A percentile compares a stretch with the other conserved stretches of the same genome.
Conservation (phyloP, 2,888 invertebrate species). For the Agapetus fuscipes region DNA sequence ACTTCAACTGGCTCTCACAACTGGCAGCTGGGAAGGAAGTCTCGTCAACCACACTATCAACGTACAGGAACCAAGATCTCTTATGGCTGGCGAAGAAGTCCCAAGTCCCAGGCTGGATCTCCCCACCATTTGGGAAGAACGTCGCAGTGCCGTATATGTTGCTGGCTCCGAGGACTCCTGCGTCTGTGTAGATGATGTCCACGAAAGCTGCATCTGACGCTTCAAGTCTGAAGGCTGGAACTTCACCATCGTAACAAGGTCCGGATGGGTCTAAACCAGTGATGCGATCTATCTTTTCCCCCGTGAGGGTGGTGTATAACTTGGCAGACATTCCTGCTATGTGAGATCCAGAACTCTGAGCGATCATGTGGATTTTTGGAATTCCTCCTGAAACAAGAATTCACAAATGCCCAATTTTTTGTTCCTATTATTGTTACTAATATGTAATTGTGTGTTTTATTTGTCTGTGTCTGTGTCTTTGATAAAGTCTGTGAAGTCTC, state of each 20-base stretch:
- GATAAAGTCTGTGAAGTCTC: too few relatives aligned
- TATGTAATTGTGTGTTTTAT: too few relatives aligned
- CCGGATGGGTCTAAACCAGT: background rate
- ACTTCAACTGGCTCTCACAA: background rate
- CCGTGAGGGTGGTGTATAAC: background rate
- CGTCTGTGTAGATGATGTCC: conserved; percentile 1
- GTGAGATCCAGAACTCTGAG: conserved; percentile 3
- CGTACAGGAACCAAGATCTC: too few relatives aligned
- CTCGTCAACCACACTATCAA: too few relatives aligned
- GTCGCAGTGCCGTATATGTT: conserved; percentile 2
- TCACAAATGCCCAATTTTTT: too few relatives aligned
- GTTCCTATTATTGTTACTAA: too few relatives aligned
- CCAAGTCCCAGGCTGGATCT: background rate
- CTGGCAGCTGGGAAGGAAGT: background rate
- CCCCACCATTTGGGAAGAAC: conserved; percentile 1
- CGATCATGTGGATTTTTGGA: conserved; percentile 2
- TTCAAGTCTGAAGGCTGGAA: background rate
- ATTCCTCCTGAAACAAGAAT: too few relatives aligned
- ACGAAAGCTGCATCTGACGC: conserved; percentile 3
- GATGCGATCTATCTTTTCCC: background rate
- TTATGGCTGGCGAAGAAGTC: too few relatives aligned
- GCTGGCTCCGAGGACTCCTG: background rate
- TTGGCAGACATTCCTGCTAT: conserved; percentile 2
- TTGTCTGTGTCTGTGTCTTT: too few relatives aligned
- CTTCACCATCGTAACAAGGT: background rate